These are phyloP conservation scores for Dasypus novemcinctus DNA, from an alignment of 2,113 vertebrate species.

Conservation along the genomic window DNA sequence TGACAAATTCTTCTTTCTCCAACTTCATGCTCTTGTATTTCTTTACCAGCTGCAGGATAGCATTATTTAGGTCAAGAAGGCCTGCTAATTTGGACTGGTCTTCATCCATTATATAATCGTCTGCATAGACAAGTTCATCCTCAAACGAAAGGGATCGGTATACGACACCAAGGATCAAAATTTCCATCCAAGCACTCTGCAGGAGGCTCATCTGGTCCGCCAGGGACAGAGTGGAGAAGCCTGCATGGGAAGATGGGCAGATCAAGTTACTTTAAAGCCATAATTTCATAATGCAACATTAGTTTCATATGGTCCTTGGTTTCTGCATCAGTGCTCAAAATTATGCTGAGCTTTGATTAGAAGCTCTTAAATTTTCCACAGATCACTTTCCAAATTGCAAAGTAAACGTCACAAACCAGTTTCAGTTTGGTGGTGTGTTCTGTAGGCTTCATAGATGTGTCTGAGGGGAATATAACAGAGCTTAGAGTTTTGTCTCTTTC, in stretches of 20 bases:
- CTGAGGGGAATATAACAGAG: neutral
- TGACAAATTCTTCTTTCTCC: slow-evolving; percentile 99
- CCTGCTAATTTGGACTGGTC: slow-evolving; percentile 98
- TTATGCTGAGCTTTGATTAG: neutral
- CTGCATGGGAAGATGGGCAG: slow-evolving; percentile 80
- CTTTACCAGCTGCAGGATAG: slow-evolving; percentile 99
- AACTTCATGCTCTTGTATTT: slow-evolving; percentile 99
- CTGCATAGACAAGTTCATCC: slow-evolving; percentile 98
- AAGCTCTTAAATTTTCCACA: neutral
- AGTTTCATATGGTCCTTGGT: neutral
- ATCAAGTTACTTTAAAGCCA: slow-evolving; percentile 66
- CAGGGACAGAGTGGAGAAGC: slow-evolving; percentile 98
- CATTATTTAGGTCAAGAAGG: slow-evolving; percentile 98
- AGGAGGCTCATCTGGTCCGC: slow-evolving; percentile 99
- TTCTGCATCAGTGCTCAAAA: slow-evolving; percentile 7
- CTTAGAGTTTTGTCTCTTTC: neutral
- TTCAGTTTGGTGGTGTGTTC: neutral
- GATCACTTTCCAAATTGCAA: neutral
- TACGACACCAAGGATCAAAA: slow-evolving; percentile 97
- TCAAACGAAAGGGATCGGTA: slow-evolving; percentile 98
- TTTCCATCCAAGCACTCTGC: slow-evolving; percentile 99
- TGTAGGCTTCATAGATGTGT: neutral
- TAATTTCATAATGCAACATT: slow-evolving; percentile 46
- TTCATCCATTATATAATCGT: slow-evolving; percentile 99
- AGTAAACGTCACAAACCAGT: slow-evolving; percentile 31